Evolutionary conservation across 2,797 vertebrate species (phyloP), one percentile per base, ranked within the genome.

Genomic region (Anniella stebbinsi): DNA sequence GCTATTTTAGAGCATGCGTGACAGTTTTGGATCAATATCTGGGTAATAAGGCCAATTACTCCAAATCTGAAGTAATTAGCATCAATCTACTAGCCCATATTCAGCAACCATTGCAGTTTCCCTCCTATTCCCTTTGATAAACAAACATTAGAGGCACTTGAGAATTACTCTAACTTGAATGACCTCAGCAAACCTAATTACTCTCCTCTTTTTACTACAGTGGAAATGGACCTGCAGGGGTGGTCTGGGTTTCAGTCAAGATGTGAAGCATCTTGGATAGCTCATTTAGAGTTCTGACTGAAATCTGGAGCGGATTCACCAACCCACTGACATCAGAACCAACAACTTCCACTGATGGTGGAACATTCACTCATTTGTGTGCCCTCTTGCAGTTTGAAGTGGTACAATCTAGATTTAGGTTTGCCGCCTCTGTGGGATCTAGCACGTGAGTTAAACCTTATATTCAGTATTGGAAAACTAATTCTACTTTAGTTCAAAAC

Each of bases 21-120:
- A 38, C n/a, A 18, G 76, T 57, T 88, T 72, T 28, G 66, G 54
- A 81, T 80, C 48, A 30, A 88, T 45, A 81, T 38, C 28, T 88
- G 45, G 45, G 38, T 88, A 67, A n/a, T 70, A 88, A 88, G 66
- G 67, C 87, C 48, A 80, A 41, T 88, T 81, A 80, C n/a, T 70
- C 80, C 45, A 81, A 81, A 80, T 88, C 51, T 80, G 66, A 88
- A 15, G 36, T 81, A 81, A 88, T 70, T 48, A 70, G 70, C 87
- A 88, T 72, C 48, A 88, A 21, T 51, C 67, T 78, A 78, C 77
- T 81, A 88, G 66, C 66, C 77, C 48, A 54, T 81, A 72, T 72
- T n/a, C 38, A 72, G 51, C 36, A 81, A 77, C 51, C 48, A 54
- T 70, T 80, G 48, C 66, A 54, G 48, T 81, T 86, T 81, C 66